Evolutionary conservation across 2,888 invertebrate genomes (phyloP).

Genomic region (Pharmacophagus antenor): DNA sequence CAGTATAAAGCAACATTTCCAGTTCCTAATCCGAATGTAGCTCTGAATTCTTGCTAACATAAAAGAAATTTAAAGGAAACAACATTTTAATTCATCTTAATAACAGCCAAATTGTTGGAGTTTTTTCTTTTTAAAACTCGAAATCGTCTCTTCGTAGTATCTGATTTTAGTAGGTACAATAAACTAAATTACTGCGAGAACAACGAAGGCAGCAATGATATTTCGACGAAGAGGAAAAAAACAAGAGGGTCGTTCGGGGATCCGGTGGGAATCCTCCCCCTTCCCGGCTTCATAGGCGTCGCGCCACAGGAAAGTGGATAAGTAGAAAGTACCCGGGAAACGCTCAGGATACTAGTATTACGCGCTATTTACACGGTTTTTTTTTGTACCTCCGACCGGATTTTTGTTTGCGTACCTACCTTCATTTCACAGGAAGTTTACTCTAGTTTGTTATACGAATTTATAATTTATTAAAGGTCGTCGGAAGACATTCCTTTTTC

Average conservation of each 20-base stretch:
- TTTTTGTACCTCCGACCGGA: constrained; percentile 37
- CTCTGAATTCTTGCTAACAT: constrained; percentile 25
- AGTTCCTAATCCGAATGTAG: constrained; percentile 1
- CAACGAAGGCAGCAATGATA: constrained; percentile 67
- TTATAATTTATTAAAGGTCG: constrained; percentile 27
- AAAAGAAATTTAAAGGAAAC: constrained; percentile 26
- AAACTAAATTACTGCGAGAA: constrained; percentile 69
- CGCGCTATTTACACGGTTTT: constrained; percentile 53
- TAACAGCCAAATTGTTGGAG: constrained; percentile 49
- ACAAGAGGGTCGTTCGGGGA: constrained; percentile 67
- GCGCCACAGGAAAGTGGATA: constrained; percentile 44
- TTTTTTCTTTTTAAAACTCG: constrained; percentile 52
- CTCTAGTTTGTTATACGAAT: constrained; percentile 24
- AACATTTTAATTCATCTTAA: constrained; percentile 36
- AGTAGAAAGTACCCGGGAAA: constrained; percentile 55
- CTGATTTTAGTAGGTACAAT: constrained; percentile 59
- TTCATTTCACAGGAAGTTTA: constrained; percentile 31
- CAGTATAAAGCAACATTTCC: constrained; percentile 15
- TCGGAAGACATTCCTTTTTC: constrained; percentile 11
- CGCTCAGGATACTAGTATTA: constrained; percentile 55
- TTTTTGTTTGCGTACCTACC: constrained; percentile 37
- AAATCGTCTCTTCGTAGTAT: constrained; percentile 50
- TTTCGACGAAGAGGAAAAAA: constrained; percentile 73
- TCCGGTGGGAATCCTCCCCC: constrained; percentile 68
- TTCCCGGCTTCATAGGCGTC: constrained; percentile 51